Evolutionary conservation across 1,140 invertebrate species (phyloP), one percentile per base, ranked within the genome.

Genomic region (Euwallacea similis): DNA sequence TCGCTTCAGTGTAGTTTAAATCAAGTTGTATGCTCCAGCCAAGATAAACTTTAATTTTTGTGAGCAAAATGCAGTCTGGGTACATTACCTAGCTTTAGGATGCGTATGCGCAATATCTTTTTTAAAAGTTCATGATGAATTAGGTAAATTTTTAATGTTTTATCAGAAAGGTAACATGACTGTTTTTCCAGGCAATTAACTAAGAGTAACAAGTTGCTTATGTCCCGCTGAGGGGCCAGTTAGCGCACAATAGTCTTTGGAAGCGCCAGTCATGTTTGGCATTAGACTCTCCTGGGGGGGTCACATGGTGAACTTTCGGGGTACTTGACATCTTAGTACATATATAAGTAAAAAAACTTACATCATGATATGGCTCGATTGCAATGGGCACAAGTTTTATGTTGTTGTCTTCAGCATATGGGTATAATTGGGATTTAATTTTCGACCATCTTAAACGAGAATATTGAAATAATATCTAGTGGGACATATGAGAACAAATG

Each of bases 261-360:
- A 69, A 69, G 63, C 63, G 72, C 72, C 56, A 66, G 72, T 73
- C 72, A 73, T 66, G 42, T n/a, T 73, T 42, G 63, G 67, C 67
- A 73, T 73, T 73, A 73, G 66, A 60, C 13, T 54, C 42, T 46
- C 72, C 55, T 21, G 43, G 56, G 66, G 72, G 67, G 67, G 66
- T 63, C 63, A 46, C 42, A 63, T 47, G 58, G 60, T 56, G 21
- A 69, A 42, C 50, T 44, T 66, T 50, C 15, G 21, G 59, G 59
- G 42, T 42, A 11, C 55, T n/a, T 42, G 59, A 41, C 11, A 15
- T 56, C 54, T 13, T 56, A 8, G 16, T 56, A 16, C 54, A 9
- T 50, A 50, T 33, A 33, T 33, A 4, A 33, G 21, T 33, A 33
- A 33, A 33, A 33, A 33, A 33, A 33, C 1, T 1, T 33, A 33